Conservation (phyloP, 2,888 invertebrate species). For the Macrostomum cliftonense region DNA sequence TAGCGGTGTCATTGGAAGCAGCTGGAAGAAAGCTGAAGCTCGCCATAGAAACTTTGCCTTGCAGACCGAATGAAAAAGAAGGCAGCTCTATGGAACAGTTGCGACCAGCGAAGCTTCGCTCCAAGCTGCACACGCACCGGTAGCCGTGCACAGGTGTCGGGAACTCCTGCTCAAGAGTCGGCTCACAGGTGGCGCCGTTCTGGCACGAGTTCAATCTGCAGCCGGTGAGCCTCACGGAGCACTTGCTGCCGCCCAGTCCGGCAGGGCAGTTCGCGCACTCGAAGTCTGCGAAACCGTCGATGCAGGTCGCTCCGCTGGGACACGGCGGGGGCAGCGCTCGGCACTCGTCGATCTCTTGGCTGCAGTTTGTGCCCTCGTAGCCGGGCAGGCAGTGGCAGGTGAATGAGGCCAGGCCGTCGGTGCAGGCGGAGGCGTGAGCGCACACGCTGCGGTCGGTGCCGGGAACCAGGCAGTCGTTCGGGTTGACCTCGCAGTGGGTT, state of each 20-base stretch:
- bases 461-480: slow-evolving; percentile 43
- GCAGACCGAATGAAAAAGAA: no score
- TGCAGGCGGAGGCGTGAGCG: slow-evolving; percentile 14
- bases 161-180: not conserved
- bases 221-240: slow-evolving; percentile 43
- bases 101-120: slow-evolving; percentile 63
- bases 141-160: not conserved
- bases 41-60: no score
- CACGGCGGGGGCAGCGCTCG: slow-evolving; percentile 24
- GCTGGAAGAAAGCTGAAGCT: no score
- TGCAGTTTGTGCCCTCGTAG: slow-evolving; percentile 39
- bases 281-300: slow-evolving; percentile 50
- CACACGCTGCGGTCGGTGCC: slow-evolving; percentile 15
- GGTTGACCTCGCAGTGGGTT: slow-evolving; percentile 20
- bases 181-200: slow-evolving; percentile 41
- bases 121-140: slow-evolving; percentile 39
- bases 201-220: not conserved
- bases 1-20: no score
- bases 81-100: slow-evolving; percentile 49
- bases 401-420: slow-evolving; percentile 11
- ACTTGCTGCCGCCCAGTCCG: slow-evolving; percentile 76
- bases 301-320: slow-evolving; percentile 43
- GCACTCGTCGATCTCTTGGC: not conserved
- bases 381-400: slow-evolving; percentile 40
- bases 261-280: slow-evolving; percentile 65